phyloP scores from a whole-genome alignment of 2,797 vertebrate species.

The Decapterus maruadsi region DNA sequence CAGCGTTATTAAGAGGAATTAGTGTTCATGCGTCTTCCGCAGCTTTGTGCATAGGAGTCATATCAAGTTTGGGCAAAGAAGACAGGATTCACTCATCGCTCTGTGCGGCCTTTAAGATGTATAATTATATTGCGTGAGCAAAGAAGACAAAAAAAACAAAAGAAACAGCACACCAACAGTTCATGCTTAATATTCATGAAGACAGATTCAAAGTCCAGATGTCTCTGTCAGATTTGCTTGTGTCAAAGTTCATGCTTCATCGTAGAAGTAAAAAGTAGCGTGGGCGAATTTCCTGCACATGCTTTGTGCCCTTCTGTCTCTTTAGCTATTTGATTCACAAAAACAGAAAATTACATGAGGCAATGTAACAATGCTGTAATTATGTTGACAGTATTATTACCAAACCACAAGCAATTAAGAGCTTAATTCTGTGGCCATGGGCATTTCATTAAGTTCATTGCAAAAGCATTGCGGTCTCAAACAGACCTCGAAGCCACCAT shows the following conservation, averaged over 20 bases:
- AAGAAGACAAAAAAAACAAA: conserved; percentile 4
- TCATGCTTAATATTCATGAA: background rate
- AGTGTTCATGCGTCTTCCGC: background rate
- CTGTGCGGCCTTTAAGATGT: background rate
- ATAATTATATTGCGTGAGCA: background rate
- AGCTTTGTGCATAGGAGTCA: conserved; percentile 6
- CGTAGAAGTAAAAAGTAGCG: background rate
- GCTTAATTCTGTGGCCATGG: conserved; percentile 1
- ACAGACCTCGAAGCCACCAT: background rate
- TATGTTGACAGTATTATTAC: conserved; percentile 12
- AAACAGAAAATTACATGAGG: conserved; percentile 5
- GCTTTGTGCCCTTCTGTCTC: background rate
- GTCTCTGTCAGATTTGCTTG: background rate
- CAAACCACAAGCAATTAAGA: background rate
- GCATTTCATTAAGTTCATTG: background rate
- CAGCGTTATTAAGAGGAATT: conserved; percentile 1
- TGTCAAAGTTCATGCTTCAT: conserved; percentile 18
- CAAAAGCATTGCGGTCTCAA: background rate
- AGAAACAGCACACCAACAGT: background rate
- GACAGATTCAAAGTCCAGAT: conserved; percentile 16
- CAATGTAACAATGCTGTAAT: conserved; percentile 4
- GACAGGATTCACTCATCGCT: background rate
- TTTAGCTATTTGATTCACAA: background rate
- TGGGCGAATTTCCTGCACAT: background rate
- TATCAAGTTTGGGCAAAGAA: conserved; percentile 23